Conservation (phyloP, 2,888 invertebrate species). For the Trypoxylon attenuatum region DNA sequence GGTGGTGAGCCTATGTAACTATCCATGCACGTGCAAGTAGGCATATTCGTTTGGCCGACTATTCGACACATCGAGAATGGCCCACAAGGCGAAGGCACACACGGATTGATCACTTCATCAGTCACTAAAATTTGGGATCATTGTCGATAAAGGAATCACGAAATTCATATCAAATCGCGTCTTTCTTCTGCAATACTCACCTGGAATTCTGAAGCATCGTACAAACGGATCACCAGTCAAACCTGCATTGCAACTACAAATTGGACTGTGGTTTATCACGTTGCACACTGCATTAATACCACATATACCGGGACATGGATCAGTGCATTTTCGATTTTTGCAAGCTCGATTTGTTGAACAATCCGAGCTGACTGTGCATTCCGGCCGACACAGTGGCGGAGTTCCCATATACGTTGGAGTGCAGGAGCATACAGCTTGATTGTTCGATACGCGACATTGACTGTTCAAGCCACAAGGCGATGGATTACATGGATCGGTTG, state of each 20-base stretch:
- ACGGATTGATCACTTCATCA: slow-evolving; percentile 77
- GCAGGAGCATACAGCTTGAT: slow-evolving; percentile 80
- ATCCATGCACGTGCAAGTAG: slow-evolving; percentile 77
- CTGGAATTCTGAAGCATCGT: slow-evolving; percentile 61
- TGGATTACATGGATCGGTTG: slow-evolving; percentile 79
- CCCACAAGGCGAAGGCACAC: slow-evolving; percentile 88
- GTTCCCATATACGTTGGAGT: slow-evolving; percentile 78
- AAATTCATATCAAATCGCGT: background rate
- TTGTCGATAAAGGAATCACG: background rate
- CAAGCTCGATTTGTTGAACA: slow-evolving; percentile 80
- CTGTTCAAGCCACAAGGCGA: slow-evolving; percentile 86
- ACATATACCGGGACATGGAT: slow-evolving; percentile 81
- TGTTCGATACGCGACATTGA: slow-evolving; percentile 79
- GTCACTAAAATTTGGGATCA: slow-evolving; percentile 1
- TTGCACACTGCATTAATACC: slow-evolving; percentile 77
- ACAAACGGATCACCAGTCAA: slow-evolving; percentile 76
- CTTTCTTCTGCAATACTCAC: slow-evolving; percentile 46
- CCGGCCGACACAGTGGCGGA: slow-evolving; percentile 82
- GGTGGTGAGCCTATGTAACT: slow-evolving; percentile 74
- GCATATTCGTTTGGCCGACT: slow-evolving; percentile 81
- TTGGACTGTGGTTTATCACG: slow-evolving; percentile 75
- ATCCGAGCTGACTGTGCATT: slow-evolving; percentile 81
- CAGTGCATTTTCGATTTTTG: slow-evolving; percentile 79
- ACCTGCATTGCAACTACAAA: slow-evolving; percentile 75
- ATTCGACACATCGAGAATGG: slow-evolving; percentile 88